These are phyloP conservation scores for Chironomus riparius DNA, from an alignment of 2,888 invertebrate species.

Conservation along the genomic window DNA sequence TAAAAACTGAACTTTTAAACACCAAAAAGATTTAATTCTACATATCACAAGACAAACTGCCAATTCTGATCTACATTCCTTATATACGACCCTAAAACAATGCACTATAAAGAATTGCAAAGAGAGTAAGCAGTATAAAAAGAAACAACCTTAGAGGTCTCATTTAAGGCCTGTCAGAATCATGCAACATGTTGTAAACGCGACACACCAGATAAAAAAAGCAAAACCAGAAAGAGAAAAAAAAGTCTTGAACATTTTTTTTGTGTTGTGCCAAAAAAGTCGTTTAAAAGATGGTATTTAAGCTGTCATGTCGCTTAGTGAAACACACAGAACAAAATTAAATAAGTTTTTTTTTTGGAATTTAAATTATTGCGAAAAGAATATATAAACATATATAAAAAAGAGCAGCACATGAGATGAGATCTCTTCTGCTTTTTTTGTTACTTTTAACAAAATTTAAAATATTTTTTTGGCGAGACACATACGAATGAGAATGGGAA, in stretches of 20 bases:
- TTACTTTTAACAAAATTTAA: not conserved
- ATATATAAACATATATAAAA: not conserved
- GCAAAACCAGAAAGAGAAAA: not conserved
- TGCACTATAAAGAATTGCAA: no score
- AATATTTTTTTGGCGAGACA: not conserved
- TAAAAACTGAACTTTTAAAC: no score
- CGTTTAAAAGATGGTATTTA: constrained; percentile 23
- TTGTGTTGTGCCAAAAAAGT: constrained; percentile 2
- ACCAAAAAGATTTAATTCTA: no score
- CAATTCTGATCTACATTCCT: not conserved
- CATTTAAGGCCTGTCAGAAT: constrained; percentile 15
- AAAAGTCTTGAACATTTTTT: not conserved
- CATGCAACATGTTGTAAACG: constrained; percentile 21
- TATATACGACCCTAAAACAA: not conserved
- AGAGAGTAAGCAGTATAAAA: no score
- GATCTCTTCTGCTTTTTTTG: no score
- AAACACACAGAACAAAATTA: not conserved
- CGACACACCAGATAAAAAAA: constrained; percentile 9
- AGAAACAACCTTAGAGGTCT: not conserved
- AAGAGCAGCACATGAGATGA: not conserved
- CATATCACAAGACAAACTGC: not conserved
- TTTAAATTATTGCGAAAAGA: constrained; percentile 8
- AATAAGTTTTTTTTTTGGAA: not conserved
- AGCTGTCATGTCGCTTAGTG: constrained; percentile 11
- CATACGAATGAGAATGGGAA: not conserved